A percentile compares a stretch with the other conserved stretches of the same genome.
These are phyloP conservation scores for Clitarchus hookeri DNA, from an alignment of 2,888 invertebrate genomes.

Conservation along the genomic window DNA sequence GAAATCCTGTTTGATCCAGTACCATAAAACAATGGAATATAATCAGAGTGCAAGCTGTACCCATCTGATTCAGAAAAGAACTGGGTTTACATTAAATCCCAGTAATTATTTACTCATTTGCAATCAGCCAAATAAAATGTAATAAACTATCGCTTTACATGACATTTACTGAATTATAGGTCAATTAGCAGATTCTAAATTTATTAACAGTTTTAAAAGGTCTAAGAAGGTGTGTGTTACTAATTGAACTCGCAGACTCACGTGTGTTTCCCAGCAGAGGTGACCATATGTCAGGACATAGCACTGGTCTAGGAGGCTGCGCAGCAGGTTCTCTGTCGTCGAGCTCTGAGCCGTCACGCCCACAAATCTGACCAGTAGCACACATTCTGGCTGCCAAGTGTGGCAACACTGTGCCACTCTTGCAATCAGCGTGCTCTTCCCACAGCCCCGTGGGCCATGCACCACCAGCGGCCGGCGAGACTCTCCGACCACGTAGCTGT, in stretches of 20 bases:
- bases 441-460: constrained; percentile 79
- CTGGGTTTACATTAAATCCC: too few species aligned
- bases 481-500: constrained; percentile 68
- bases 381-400: constrained; percentile 50
- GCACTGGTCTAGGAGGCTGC: constrained; percentile 76
- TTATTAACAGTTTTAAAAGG: too few species aligned
- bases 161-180: background rate
- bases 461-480: constrained; percentile 68
- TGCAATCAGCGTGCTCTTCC: constrained; percentile 80
- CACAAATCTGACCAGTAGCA: constrained; percentile 62
- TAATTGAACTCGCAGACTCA: constrained; percentile 51
- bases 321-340: constrained; percentile 71
- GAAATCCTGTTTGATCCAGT: too few species aligned
- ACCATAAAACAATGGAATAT: too few species aligned
- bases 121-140: too few species aligned
- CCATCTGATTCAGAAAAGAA: too few species aligned
- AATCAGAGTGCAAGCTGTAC: too few species aligned
- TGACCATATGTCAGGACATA: constrained; percentile 71
- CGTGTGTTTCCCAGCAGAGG: constrained; percentile 65
- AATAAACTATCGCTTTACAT: too few species aligned
- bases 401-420: constrained; percentile 63
- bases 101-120: too few species aligned
- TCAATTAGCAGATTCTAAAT: background rate
- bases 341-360: constrained; percentile 69
- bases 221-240: too few species aligned